Conservation (phyloP, 2,113 vertebrate species). For the Equus przewalskii region DNA sequence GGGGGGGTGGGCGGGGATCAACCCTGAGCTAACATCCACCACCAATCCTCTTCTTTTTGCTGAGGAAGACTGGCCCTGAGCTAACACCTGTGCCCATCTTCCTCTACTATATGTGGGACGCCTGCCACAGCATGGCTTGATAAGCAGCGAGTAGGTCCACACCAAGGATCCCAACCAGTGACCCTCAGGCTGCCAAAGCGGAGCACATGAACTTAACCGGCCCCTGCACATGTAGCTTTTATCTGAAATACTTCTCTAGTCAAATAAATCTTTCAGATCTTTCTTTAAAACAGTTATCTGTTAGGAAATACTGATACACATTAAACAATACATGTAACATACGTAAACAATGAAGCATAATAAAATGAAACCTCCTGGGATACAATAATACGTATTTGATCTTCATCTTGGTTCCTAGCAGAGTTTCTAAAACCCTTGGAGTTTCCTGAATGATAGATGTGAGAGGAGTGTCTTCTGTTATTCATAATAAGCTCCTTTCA, state of each 20-base stretch:
- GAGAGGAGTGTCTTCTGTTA: not conserved
- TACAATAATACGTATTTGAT: not conserved
- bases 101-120: too few species aligned
- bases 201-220: too few species aligned
- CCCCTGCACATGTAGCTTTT: not conserved
- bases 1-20: too few species aligned
- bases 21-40: too few species aligned
- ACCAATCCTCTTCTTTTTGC: too few species aligned
- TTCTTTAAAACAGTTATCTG: not conserved
- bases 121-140: too few species aligned
- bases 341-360: not conserved
- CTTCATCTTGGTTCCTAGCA: not conserved
- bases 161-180: too few species aligned
- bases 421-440: not conserved
- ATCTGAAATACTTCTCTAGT: not conserved
- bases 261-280: not conserved
- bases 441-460: not conserved
- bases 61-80: too few species aligned
- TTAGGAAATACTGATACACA: not conserved
- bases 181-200: too few species aligned
- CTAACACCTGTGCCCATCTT: too few species aligned
- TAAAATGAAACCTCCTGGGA: not conserved
- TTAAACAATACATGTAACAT: not conserved
- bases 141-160: too few species aligned
- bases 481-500: not conserved